phyloP scores from a whole-genome alignment of 2,888 invertebrate species.

The Metellina segmentata region DNA sequence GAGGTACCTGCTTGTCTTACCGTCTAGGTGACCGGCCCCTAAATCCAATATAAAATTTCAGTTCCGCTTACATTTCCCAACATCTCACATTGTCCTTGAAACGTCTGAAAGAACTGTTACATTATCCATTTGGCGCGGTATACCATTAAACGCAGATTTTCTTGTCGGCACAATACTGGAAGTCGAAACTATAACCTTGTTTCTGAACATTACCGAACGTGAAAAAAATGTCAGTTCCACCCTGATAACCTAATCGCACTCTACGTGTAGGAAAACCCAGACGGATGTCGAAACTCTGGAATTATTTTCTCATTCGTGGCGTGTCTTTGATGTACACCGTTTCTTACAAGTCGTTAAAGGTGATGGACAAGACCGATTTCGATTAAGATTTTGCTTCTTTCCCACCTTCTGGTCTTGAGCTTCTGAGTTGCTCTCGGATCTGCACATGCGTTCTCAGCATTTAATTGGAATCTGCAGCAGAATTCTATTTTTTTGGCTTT shows the following conservation, averaged over 20 bases:
- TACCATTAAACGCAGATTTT: neutral
- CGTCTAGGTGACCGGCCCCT: neutral
- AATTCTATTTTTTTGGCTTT: too few species aligned
- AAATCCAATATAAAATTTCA: constrained; percentile 20
- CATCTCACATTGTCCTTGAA: too few species aligned
- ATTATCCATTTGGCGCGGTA: neutral
- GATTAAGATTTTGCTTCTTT: constrained; percentile 33
- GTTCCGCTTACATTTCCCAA: neutral
- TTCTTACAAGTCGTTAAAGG: constrained; percentile 5
- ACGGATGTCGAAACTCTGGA: constrained; percentile 56
- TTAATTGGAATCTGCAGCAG: too few species aligned
- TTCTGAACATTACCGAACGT: constrained; percentile 39
- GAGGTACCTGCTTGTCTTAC: too few species aligned
- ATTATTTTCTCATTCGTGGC: constrained; percentile 40
- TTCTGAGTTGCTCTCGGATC: neutral
- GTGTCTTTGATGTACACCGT: neutral
- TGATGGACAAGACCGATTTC: constrained; percentile 20
- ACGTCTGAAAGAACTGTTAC: too few species aligned
- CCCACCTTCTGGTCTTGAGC: neutral
- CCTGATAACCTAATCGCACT: constrained; percentile 30
- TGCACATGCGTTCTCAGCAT: too few species aligned
- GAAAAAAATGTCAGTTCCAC: constrained; percentile 38
- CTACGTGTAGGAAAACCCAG: constrained; percentile 38
- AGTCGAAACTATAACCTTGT: constrained; percentile 41
- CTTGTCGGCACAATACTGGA: neutral